Base-by-base conservation (phyloP, 2,888 invertebrate species). In the Nomada flava region DNA sequence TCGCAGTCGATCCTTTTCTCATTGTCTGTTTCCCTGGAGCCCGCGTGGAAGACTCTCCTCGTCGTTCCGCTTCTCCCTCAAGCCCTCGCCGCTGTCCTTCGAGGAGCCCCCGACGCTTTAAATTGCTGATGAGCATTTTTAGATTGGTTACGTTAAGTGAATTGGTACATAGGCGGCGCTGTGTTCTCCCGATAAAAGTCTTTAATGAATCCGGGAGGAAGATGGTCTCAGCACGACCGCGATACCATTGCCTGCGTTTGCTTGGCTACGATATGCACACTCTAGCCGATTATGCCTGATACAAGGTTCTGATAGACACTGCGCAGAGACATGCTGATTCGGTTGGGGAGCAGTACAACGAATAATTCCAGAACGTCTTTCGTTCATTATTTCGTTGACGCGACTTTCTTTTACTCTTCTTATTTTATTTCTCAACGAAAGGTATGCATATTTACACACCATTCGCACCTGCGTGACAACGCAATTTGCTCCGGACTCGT, bases 41-140 rank as follows among this genome's bases (percentile, higher is more conserved):
- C 80, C 67, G 59, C 70, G 20, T 63, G 47, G 69, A 74, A 82
- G 81, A 74, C 76, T 62, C 74, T 75, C 55, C 57, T 68, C 69
- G 65, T 52, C 76, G 59, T 79, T 74, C 60, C 82, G 79, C 62
- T 82, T 44, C 86, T 9, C 72, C 72, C 60, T 77, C 79, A 67
- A 15, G 15, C 59, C 59, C 78, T 83, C 86, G 85, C 79, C 84
- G 84, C 86, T 86, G 83, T 88, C 86, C 85, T 86, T 88, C 83
- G 71, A 71, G 84, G 82, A 87, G 88, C 84, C 89, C 88, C 88
- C 86, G 89, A 89, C 91, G 91, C 87, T 93, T 93, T 93, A 93
- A 93, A 93, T 93, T 93, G 93, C 93, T 93, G 93, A 93, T 93
- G 93, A 93, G 93, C 92, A 93, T 93, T 93, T 93, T 93, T 91